Evolutionary conservation across 2,113 vertebrate genomes (phyloP), one percentile per base, ranked within the genome.

Genomic region (Pampusana beccarii): DNA sequence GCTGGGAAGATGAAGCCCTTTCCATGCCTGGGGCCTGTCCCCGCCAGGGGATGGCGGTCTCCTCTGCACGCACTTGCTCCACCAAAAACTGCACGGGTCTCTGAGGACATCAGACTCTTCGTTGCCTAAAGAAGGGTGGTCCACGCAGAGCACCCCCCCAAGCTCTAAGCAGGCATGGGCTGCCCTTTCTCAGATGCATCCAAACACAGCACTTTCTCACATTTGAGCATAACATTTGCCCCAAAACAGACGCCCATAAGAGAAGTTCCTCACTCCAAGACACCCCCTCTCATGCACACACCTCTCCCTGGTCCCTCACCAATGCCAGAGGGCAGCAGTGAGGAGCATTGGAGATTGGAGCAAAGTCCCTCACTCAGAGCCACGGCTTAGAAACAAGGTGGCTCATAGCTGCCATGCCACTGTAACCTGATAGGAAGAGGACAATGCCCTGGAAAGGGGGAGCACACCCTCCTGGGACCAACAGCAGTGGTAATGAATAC

Each of bases 271-370:
- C 40, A 44, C 14, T 34, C 12, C 53, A n/a, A 86, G 42, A 54
- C 31, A 44, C 21, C 28, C 28, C 23, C 13, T 62, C 16, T 25
- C 40, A 62, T 0, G 0, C 20, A 42, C n/a, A 17, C 0, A 0
- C 42, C 16, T 53, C n/a, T 79, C 53, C 73, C 58, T 10, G 29
- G 40, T 48, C 44, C 8, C 25, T 21, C 1, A 0, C 21, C 33
- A 80, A 0, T 86, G 80, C 31, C 79, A 71, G 80, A 73, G 36
- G 69, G 58, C 46, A 88, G 80, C 56, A 58, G 23, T 5, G 75
- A 88, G 36, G 64, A 90, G 51, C 56, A 51, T 0, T 65, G 86
- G 26, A 44, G 26, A 10, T 1, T 83, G 36, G 3, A 73, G 16
- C 19, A 8, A 48, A 70, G 64, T 33, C 38, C n/a, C 21, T 71